Conservation (phyloP, 2,797 vertebrate genomes). For the Darevskia mixta region DNA sequence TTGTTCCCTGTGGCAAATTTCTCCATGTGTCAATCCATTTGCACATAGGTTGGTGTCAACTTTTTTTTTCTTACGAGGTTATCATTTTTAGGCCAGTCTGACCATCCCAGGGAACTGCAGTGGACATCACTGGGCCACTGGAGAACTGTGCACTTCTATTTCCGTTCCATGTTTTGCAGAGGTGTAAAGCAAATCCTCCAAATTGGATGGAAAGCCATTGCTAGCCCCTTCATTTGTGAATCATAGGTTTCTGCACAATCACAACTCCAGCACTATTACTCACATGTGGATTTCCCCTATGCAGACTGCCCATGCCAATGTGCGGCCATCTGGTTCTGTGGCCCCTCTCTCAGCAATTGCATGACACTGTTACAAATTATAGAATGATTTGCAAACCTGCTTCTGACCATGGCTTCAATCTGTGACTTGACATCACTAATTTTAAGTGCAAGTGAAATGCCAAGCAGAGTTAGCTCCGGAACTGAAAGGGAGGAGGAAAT, state of each 20-base stretch:
- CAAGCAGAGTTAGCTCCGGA: too few species aligned
- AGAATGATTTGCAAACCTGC: background rate
- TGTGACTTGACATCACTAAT: background rate
- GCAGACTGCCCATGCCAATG: background rate
- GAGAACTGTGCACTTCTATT: background rate
- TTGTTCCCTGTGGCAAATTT: too few species aligned
- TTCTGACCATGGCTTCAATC: background rate
- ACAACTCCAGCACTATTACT: too few species aligned
- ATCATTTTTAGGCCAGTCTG: background rate
- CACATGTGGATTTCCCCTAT: background rate
- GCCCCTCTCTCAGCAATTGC: background rate
- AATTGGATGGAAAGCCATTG: background rate
- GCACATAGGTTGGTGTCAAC: background rate
- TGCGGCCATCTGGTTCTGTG: background rate
- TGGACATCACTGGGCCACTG: background rate
- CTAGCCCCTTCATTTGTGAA: background rate
- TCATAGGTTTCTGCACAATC: background rate
- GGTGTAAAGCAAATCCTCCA: background rate
- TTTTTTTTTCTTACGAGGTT: background rate
- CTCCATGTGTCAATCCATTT: background rate
- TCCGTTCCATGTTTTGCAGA: background rate
- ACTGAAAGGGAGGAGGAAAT: too few species aligned
- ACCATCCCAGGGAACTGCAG: background rate
- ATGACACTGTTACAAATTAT: background rate
- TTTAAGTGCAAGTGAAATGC: background rate